Percentiles rank a stretch among this genome's conserved stretches.
phyloP scores from a whole-genome alignment of 2,113 vertebrate species.

The Ceyx margarethae region DNA sequence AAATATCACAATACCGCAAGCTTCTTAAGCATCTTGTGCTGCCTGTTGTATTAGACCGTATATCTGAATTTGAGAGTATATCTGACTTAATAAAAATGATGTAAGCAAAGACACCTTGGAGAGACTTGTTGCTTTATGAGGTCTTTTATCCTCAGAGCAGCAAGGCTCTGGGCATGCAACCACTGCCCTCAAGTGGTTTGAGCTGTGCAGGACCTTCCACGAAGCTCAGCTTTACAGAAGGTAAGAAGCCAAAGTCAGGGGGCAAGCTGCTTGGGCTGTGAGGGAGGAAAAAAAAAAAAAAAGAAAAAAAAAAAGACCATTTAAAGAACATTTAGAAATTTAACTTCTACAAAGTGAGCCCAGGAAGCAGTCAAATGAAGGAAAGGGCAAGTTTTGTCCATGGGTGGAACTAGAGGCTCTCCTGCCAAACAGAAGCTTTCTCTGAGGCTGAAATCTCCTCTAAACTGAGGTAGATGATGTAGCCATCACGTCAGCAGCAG shows the following conservation, averaged over 20 bases:
- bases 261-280: accelerated
- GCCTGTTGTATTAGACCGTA: too few relatives aligned
- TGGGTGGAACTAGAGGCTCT: not conserved
- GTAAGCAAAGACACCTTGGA: not conserved
- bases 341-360: not conserved
- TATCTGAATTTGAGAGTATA: not conserved
- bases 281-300: not conserved
- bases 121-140: not conserved
- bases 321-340: too few relatives aligned
- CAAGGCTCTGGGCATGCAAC: not conserved
- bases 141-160: accelerated
- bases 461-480: accelerated
- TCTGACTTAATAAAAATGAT: accelerated
- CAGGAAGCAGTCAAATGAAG: accelerated
- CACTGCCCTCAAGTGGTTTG: conserved; percentile 21
- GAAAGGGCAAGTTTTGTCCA: not conserved
- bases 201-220: not conserved
- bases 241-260: not conserved
- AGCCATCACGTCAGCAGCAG: not conserved
- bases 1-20: not conserved
- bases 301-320: accelerated
- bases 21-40: not conserved
- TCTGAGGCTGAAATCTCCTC: not conserved
- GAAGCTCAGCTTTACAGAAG: accelerated
- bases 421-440: accelerated